Base-by-base conservation (phyloP, 2,797 vertebrate species). In the Alosa sapidissima region DNA sequence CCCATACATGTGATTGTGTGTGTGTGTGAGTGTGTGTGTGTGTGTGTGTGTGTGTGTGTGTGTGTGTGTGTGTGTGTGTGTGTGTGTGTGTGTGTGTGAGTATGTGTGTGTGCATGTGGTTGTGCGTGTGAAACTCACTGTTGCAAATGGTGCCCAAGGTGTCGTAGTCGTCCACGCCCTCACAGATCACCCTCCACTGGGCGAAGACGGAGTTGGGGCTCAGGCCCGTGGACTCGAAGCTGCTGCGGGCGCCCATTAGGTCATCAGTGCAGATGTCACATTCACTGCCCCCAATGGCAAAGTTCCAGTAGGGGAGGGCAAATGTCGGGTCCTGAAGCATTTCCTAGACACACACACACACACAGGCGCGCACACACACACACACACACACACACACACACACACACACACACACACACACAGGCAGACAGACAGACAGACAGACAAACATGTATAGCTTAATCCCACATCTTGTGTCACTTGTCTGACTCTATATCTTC, bases 231-330 rank as follows among this genome's bases (percentile, higher is more conserved):
- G 92, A 60, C 52, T 98, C 96, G 78, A 98, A 97, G 91, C 93
- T 96, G 94, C 96, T 99, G 92, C 97, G 94, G 6, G 97, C 96
- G 82, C 98, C 98, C 92, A 99, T 93, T 87, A 99, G 90, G 86
- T 99, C 97, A 81, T 99, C 97, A 0, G 95, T 97, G 92, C 98
- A 99, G 92, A 99, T 96, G 87, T 99, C 97, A 52, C 97, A 99
- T 0, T 95, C 91, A 1, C 94, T 98, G 91, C 95, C 96, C 21
- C 98, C 97, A 2, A 96, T 98, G 60, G 97, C 97, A 90, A 99
- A 99, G 92, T 99, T 98, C 98, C 98, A 99, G 91, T 98, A 99
- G 0, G 98, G 98, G 36, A 99, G 95, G 78, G 97, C 97, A 72
- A 99, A 99, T 4, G 93, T 93, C 5, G 96, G 92, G 41, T 99